phyloP scores from a whole-genome alignment of 2,113 vertebrate species.

The Mesocricetus auratus region DNA sequence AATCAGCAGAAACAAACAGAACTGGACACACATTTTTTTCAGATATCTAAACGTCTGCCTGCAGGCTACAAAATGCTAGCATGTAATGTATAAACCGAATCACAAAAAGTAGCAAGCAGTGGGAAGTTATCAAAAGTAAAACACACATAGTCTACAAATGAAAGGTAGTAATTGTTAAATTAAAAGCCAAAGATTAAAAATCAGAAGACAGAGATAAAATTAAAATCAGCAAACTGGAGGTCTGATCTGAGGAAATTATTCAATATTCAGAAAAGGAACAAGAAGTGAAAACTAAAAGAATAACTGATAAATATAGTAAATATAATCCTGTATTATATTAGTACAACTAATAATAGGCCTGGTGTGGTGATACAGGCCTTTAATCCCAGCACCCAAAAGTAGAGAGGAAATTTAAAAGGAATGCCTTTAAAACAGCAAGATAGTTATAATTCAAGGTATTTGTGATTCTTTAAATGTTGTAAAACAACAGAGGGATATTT shows the following conservation, averaged over 20 bases:
- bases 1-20: constrained; percentile 23
- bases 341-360: neutral
- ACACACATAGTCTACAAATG: neutral
- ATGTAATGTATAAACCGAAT: neutral
- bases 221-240: constrained; percentile 11
- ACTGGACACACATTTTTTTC: neutral
- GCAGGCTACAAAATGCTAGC: neutral
- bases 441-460: neutral
- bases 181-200: neutral
- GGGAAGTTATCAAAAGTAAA: neutral
- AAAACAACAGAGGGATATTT: neutral
- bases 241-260: neutral
- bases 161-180: neutral
- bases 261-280: neutral
- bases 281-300: neutral
- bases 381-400: neutral
- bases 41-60: neutral
- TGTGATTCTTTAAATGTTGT: constrained; percentile 45
- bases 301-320: neutral
- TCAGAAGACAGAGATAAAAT: neutral
- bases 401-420: neutral
- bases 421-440: constrained; percentile 3
- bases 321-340: no score
- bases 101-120: neutral
- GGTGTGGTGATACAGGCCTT: no score